Conservation (phyloP, 1,140 invertebrate species). For the Nomia melanderi region DNA sequence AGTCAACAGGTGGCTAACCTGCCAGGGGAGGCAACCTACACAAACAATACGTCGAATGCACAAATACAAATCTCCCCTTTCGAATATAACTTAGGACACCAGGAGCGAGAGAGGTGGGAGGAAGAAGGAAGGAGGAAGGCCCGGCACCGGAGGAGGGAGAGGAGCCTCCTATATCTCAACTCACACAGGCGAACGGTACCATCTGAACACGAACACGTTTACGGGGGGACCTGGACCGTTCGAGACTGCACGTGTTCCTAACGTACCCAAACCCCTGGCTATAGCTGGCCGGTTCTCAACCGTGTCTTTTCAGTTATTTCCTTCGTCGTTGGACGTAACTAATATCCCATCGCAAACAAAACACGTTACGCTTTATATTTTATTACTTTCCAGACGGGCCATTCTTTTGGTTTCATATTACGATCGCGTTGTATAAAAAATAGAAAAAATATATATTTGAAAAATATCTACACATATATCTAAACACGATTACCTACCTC, state of each 20-base stretch:
- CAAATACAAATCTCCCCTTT: constrained; percentile 78
- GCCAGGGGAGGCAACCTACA: constrained; percentile 77
- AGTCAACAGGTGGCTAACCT: constrained; percentile 82
- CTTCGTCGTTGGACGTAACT: neutral
- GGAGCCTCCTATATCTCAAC: constrained; percentile 75
- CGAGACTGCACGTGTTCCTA: constrained; percentile 81
- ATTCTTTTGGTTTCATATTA: too few species aligned
- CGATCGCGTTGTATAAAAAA: too few species aligned
- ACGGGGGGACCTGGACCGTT: constrained; percentile 73
- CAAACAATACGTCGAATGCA: constrained; percentile 79
- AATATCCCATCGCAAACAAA: neutral
- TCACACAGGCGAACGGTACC: constrained; percentile 71
- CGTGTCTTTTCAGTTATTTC: neutral
- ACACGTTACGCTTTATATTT: neutral
- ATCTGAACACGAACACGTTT: constrained; percentile 74
- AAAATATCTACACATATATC: too few species aligned
- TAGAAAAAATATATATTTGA: too few species aligned
- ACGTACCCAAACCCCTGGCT: constrained; percentile 77
- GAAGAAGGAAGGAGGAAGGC: constrained; percentile 40
- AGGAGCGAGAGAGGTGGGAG: constrained; percentile 37
- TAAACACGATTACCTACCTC: accelerated
- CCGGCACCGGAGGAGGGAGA: constrained; percentile 50
- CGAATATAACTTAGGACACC: constrained; percentile 70
- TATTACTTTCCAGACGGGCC: too few species aligned
- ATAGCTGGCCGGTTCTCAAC: constrained; percentile 75